Conservation (phyloP, 2,797 vertebrate species). For the Crenichthys baileyi region DNA sequence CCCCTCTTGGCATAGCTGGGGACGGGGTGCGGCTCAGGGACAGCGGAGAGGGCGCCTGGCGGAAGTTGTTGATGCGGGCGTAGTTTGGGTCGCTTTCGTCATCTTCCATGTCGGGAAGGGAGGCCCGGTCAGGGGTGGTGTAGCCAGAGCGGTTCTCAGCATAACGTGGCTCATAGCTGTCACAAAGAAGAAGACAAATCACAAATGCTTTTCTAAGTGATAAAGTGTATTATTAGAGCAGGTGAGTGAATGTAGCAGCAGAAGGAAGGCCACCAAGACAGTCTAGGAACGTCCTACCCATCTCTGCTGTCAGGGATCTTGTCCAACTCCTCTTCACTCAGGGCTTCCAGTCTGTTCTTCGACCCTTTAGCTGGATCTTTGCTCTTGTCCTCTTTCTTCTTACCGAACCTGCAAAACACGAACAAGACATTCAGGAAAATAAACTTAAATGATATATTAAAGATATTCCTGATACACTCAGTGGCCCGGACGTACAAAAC, state of each 20-base stretch:
- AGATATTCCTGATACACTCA: neutral
- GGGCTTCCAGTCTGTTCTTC: slow-evolving; percentile 77
- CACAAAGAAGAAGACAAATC: neutral
- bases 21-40: slow-evolving; percentile 73
- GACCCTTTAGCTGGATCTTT: slow-evolving; percentile 73
- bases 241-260: neutral
- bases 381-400: slow-evolving; percentile 91
- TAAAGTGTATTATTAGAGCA: neutral
- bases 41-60: slow-evolving; percentile 73
- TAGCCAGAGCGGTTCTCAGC: slow-evolving; percentile 81
- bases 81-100: slow-evolving; percentile 95
- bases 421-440: neutral
- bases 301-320: slow-evolving; percentile 83
- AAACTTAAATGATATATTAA: neutral
- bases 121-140: slow-evolving; percentile 64
- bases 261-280: neutral
- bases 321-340: slow-evolving; percentile 89
- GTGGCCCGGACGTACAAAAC: neutral
- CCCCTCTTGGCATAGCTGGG: slow-evolving; percentile 26
- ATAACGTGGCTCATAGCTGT: slow-evolving; percentile 84
- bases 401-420: slow-evolving; percentile 86
- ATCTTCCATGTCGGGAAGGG: slow-evolving; percentile 86
- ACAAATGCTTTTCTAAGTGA: neutral
- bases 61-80: slow-evolving; percentile 90
- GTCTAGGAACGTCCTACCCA: slow-evolving; percentile 69